A percentile compares a stretch with the other conserved stretches of the same genome.
Conservation (phyloP, 2,888 invertebrate species). For the Lasioglossum vierecki region DNA sequence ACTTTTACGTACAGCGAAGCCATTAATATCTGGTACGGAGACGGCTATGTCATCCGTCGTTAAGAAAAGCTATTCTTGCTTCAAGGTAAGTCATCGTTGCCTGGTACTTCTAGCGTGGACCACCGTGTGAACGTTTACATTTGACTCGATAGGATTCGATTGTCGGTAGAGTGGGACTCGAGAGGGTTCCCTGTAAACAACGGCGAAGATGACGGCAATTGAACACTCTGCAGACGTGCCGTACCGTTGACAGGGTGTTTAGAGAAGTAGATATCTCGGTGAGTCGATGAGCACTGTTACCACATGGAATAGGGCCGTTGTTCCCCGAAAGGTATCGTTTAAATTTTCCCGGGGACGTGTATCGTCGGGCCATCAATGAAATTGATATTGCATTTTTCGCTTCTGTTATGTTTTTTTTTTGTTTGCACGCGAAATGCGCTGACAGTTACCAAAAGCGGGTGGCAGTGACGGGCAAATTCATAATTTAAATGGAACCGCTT, state of each 20-base stretch:
- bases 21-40: not conserved
- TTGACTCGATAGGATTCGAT: constrained; percentile 5
- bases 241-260: not conserved
- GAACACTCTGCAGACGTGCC: not conserved
- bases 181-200: not conserved
- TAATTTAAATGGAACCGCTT: constrained; percentile 11
- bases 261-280: not conserved
- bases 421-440: not conserved
- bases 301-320: not conserved
- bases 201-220: not conserved
- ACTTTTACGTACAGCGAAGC: not conserved
- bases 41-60: no score
- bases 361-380: not conserved
- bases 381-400: not conserved
- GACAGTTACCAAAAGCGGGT: constrained; percentile 7
- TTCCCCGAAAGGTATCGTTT: not conserved
- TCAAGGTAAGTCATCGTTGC: not conserved
- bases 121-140: not conserved
- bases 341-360: not conserved
- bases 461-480: constrained; percentile 3
- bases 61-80: not conserved
- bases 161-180: not conserved
- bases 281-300: not conserved
- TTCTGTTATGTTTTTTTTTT: not conserved
- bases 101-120: not conserved